Base-by-base conservation (phyloP, 2,797 vertebrate species). In the Chaetophractus vellerosus region DNA sequence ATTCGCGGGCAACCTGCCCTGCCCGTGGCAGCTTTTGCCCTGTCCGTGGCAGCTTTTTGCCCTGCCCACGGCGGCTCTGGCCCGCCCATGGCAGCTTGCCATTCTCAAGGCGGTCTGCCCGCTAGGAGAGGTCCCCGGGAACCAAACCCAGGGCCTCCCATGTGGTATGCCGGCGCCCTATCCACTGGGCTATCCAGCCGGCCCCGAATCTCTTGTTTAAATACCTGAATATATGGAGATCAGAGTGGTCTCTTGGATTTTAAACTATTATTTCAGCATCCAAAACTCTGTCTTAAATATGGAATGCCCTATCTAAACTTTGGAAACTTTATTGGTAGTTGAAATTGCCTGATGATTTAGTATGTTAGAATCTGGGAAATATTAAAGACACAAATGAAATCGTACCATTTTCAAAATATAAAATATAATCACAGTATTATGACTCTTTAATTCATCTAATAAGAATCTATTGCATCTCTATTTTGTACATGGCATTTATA, bases 351-450 rank as follows among this genome's bases (percentile, higher is more conserved):
- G 57, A 50, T 75, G 64, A 84, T 81, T 88, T 5, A 76, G 33
- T 64, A 84, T 38, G 66, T 61, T 95, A 93, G 90, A 81, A 45
- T 57, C 0, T 57, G 19, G 14, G 36, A 19, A 92, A 57, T 76
- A 68, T 16, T 74, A 93, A 81, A 93, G 21, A 81, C 2, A 8
- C 57, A 95, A 94, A 90, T 90, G 16, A 80, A 88, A 74, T 23
- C 55, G 21, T 8, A 55, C 50, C 68, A 31, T 28, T 90, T 71
- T 28, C 6, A 61, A 59, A 48, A 66, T 31, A 80, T 76, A n/a
- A 91, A 91, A 71, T 83, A 45, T 28, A 66, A 76, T 71, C 31
- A 57, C 23, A 9, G 1, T 61, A 26, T 59, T 45, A 84, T 88
- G 6, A 93, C 41, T 59, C 18, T 89, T 88, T 90, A 50, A 89